Evolutionary conservation across 2,888 invertebrate genomes (phyloP), one percentile per base, ranked within the genome.

Genomic region (Himalopsyche tibetana): DNA sequence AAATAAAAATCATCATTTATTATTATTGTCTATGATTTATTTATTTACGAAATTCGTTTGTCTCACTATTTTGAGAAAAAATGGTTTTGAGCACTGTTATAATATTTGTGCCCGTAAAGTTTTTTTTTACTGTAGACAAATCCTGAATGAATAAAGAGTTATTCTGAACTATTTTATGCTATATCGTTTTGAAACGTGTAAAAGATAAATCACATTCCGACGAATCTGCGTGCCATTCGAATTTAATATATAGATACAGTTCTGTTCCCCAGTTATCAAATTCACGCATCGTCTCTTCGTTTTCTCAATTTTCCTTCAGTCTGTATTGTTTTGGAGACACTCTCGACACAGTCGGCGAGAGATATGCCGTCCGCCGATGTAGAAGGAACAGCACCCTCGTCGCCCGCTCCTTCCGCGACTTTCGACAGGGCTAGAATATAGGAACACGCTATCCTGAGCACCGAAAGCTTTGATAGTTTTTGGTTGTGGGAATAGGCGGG

Each of bases 401-500:
- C 92, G 9, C 96, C 96, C 4, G 97, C 95, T 90, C 97, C 94
- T 89, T 96, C 96, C 5, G 97, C 95, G 90, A 97, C 94, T 89
- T 95, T 94, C 82, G 97, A 96, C 88, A 99, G 92, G 0, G 98
- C 97, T 90, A 97, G 94, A 88, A 99, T 98, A 92, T 99, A 99
- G 87, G 97, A 97, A 91, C 98, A 98, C 3, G 98, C 98, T 91
- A 98, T 98, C 92, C 98, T 95, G 88, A 99, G 91, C 19, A 99
- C 98, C 0, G 98, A 98, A 83, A 99, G 92, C 90, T 99, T 99
- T 0, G 98, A 98, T 40, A 99, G 94, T 92, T 98, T 98, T 92
- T 98, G 98, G 90, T 97, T 97, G 91, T 98, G 96, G 74, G 98
- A 98, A 91, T 98, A 98, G 0, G 98, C 95, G 4, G 98, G 98